Conservation (phyloP, 2,797 vertebrate genomes). For the Alca torda region DNA sequence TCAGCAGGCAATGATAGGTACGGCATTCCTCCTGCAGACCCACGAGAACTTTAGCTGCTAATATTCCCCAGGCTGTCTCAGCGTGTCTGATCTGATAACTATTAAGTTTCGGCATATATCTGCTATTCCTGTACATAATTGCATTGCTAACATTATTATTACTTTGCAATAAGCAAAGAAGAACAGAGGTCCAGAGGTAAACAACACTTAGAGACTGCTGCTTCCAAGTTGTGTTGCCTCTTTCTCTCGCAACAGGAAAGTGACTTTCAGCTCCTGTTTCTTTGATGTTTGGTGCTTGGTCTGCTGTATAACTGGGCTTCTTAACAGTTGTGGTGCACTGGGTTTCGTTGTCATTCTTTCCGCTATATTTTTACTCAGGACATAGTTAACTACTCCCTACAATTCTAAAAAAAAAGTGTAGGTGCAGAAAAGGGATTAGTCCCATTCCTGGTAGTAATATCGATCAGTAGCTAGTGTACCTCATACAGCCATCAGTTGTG, state of each 20-base stretch:
- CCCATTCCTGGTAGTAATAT: neutral
- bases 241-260: neutral
- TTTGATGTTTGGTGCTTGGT: neutral
- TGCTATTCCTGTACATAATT: neutral
- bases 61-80: neutral
- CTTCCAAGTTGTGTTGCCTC: neutral
- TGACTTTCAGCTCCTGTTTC: neutral
- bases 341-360: neutral
- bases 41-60: neutral
- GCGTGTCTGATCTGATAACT: neutral
- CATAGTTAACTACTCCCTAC: neutral
- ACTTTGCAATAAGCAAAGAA: neutral
- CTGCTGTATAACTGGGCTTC: neutral
- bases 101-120: neutral
- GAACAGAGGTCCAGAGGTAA: slow-evolving; percentile 21
- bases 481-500: rapidly evolving
- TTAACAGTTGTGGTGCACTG: neutral
- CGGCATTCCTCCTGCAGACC: neutral
- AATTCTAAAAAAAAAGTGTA: neutral
- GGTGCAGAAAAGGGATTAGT: neutral
- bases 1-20: neutral
- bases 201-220: neutral
- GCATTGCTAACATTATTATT: neutral
- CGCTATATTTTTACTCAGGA: neutral
- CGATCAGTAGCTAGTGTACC: neutral